Conservation (phyloP, 2,113 vertebrate species). For the Murina feae region DNA sequence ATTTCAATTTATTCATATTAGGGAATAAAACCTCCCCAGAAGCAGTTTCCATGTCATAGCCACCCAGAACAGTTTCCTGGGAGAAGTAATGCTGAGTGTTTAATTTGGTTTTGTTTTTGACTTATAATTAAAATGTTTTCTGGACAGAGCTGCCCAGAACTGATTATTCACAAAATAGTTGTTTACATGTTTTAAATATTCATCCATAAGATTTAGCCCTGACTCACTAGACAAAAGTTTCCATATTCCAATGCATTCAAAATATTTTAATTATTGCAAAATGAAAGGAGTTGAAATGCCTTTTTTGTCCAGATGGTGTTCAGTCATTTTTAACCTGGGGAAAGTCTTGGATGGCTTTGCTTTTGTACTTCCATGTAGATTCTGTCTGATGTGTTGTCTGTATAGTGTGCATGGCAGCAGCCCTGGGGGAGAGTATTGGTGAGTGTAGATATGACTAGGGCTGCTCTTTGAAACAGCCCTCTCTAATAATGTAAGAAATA, state of each 20-base stretch:
- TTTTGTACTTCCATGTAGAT: not conserved
- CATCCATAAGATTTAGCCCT: not conserved
- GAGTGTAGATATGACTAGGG: not conserved
- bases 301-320: not conserved
- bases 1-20: not conserved
- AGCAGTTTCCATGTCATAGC: not conserved
- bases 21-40: not conserved
- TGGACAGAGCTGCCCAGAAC: not conserved
- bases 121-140: not conserved
- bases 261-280: slow-evolving; percentile 18
- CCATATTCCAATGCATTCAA: not conserved
- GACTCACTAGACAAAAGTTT: not conserved
- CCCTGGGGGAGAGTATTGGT: too few relatives aligned
- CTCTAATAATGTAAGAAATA: not conserved
- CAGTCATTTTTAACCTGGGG: not conserved
- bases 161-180: not conserved
- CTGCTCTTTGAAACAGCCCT: not conserved
- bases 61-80: not conserved
- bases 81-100: not conserved
- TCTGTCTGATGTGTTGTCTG: not conserved
- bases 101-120: not conserved
- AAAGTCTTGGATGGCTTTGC: not conserved
- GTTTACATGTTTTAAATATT: slow-evolving; percentile 14
- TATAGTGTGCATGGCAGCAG: rapidly evolving
- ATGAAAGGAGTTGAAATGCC: not conserved